phyloP scores from a whole-genome alignment of 2,888 invertebrate species.

The Gastracanthus pulcherrimus region DNA sequence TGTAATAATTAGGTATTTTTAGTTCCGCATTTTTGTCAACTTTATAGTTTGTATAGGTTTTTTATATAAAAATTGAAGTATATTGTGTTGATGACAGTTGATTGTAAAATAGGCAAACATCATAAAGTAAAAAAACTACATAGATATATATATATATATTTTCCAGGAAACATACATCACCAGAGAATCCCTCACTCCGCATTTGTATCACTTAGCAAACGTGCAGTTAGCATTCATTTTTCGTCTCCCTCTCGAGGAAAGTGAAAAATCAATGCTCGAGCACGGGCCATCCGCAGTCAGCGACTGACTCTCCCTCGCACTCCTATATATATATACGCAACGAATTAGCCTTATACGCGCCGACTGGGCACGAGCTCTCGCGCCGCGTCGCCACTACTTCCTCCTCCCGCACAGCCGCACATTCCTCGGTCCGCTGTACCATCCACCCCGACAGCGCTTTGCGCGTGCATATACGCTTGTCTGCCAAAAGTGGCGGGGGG shows the following conservation, averaged over 20 bases:
- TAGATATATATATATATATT: background rate
- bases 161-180: background rate
- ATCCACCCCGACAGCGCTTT: background rate
- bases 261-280: constrained; percentile 47
- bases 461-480: background rate
- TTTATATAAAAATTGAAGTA: too few relatives aligned
- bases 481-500: constrained; percentile 52
- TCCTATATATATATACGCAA: background rate
- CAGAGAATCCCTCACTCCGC: background rate
- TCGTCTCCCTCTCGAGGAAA: background rate
- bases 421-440: background rate
- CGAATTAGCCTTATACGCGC: constrained; percentile 30
- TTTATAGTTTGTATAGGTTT: too few relatives aligned
- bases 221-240: background rate
- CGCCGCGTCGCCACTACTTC: background rate
- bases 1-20: too few relatives aligned
- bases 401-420: too few relatives aligned
- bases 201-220: background rate
- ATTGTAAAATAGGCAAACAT: too few relatives aligned
- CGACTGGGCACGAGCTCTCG: background rate
- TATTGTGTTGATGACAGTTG: too few relatives aligned
- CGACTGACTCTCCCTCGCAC: too few relatives aligned
- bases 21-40: too few relatives aligned
- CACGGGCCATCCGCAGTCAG: background rate
- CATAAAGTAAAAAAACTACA: too few relatives aligned